These are phyloP conservation scores for Napeogenes sylphis DNA, from an alignment of 2,888 invertebrate genomes.

Conservation along the genomic window DNA sequence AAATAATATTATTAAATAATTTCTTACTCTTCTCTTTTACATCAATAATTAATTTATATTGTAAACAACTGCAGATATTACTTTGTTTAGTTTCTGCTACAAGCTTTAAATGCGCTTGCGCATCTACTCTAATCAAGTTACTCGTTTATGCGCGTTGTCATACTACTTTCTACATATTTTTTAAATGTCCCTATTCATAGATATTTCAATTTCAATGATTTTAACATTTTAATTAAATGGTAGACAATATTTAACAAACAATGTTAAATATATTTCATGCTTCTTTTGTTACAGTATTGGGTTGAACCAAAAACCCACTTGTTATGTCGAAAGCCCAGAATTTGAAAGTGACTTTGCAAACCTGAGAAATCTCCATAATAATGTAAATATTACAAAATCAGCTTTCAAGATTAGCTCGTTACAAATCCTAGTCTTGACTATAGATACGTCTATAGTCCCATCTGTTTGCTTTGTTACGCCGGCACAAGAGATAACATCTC, in stretches of 20 bases:
- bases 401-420: conserved; percentile 6
- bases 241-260: too few species aligned
- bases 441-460: conserved; percentile 31
- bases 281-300: too few species aligned
- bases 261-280: too few species aligned
- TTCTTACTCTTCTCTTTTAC: too few species aligned
- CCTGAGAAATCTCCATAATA: conserved; percentile 5
- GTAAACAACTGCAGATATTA: too few species aligned
- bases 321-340: not conserved
- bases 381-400: conserved; percentile 4
- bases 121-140: conserved; percentile 15
- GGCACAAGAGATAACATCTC: conserved; percentile 42
- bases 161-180: conserved; percentile 72
- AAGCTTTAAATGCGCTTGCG: conserved; percentile 7
- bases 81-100: too few species aligned
- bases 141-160: conserved; percentile 47
- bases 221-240: too few species aligned
- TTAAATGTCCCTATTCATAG: conserved; percentile 46
- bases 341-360: conserved; percentile 1
- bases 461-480: conserved; percentile 45
- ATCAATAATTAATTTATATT: too few species aligned
- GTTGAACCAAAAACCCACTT: not conserved
- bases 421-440: conserved; percentile 14
- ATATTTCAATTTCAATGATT: not conserved
- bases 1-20: too few species aligned